phyloP scores from a whole-genome alignment of 2,888 invertebrate genomes.

The Lucinisca nassula region DNA sequence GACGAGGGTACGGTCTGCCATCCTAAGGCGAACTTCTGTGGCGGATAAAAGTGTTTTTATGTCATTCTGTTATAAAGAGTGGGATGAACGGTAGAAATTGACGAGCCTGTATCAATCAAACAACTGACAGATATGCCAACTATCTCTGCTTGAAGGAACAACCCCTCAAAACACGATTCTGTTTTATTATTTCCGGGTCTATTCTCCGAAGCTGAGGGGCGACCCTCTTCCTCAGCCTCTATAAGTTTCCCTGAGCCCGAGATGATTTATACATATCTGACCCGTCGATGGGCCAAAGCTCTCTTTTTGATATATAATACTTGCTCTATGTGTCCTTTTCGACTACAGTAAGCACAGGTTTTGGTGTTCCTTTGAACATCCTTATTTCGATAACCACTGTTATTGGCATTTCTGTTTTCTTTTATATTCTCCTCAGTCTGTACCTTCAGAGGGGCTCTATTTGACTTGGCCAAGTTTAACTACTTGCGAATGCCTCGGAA shows the following conservation, averaged over 20 bases:
- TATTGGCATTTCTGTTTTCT: not conserved
- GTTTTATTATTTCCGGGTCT: not conserved
- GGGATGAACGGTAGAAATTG: not conserved
- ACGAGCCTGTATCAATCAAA: constrained; percentile 7
- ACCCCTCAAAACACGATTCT: not conserved
- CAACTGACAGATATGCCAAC: not conserved
- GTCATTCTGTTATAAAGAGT: not conserved
- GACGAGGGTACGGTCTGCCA: constrained; percentile 6
- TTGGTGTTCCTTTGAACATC: not conserved
- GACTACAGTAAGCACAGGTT: not conserved
- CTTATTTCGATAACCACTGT: not conserved
- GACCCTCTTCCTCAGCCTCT: constrained; percentile 2
- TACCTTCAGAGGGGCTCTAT: not conserved
- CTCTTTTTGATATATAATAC: not conserved
- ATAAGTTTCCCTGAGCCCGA: constrained; percentile 11
- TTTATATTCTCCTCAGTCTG: not conserved
- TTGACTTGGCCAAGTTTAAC: not conserved
- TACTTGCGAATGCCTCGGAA: not conserved
- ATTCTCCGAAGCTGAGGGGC: not conserved
- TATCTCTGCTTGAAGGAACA: not conserved
- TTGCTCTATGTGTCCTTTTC: not conserved
- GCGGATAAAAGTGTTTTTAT: not conserved
- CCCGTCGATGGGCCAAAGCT: not conserved
- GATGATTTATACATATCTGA: not conserved
- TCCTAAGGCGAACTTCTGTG: not conserved